Evolutionary conservation across 2,797 vertebrate genomes (phyloP).

Genomic region (Epinephelus coioides): DNA sequence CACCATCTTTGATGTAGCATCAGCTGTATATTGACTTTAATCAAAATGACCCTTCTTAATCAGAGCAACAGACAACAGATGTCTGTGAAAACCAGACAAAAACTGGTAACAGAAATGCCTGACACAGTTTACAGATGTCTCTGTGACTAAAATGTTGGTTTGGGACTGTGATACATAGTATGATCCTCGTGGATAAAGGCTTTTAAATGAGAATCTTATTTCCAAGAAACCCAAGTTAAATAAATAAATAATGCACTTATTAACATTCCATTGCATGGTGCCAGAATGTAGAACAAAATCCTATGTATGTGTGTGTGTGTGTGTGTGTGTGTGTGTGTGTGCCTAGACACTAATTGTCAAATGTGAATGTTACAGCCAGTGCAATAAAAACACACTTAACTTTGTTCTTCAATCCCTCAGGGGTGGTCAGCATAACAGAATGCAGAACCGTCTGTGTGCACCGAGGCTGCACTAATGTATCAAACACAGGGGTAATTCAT

Average conservation of each 20-base stretch:
- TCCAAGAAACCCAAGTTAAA: background rate
- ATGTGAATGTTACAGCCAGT: slow-evolving; percentile 28
- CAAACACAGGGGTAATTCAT: slow-evolving; percentile 84
- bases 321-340: background rate
- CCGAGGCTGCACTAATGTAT: slow-evolving; percentile 83
- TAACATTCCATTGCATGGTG: background rate
- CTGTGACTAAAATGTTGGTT: background rate
- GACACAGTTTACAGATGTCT: background rate
- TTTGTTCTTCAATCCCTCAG: slow-evolving; percentile 52
- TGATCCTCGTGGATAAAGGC: background rate
- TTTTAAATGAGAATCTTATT: slow-evolving; percentile 7
- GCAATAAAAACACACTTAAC: slow-evolving; percentile 51
- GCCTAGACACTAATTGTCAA: slow-evolving; percentile 27
- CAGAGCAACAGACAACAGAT: background rate
- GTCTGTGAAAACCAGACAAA: background rate
- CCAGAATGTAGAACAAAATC: slow-evolving; percentile 9
- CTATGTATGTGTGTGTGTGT: background rate
- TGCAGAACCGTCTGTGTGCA: slow-evolving; percentile 72
- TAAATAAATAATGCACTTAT: background rate
- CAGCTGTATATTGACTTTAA: background rate
- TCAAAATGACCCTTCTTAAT: background rate
- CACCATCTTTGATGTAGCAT: too few species aligned
- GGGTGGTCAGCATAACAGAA: slow-evolving; percentile 68
- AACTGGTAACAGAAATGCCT: background rate
- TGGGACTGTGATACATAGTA: background rate